phyloP scores from a whole-genome alignment of 2,797 vertebrate species.

The Heliangelus exortis region DNA sequence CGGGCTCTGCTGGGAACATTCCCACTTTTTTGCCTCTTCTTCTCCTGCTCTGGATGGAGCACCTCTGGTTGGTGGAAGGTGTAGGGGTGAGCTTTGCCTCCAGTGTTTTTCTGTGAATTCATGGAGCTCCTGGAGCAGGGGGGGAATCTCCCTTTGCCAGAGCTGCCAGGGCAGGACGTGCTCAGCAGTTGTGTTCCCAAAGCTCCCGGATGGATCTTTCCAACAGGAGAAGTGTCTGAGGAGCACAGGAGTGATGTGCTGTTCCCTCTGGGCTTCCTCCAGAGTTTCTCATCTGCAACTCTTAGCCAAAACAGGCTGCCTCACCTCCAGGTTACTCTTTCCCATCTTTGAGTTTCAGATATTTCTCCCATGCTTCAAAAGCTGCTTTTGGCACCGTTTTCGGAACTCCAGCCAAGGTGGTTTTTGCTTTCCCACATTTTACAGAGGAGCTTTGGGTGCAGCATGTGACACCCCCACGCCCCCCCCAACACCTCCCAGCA shows the following conservation, averaged over 20 bases:
- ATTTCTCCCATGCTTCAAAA: neutral
- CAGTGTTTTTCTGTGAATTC: neutral
- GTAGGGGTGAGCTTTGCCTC: neutral
- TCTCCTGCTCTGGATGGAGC: fast-evolving
- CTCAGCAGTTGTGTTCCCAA: neutral
- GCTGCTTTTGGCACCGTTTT: neutral
- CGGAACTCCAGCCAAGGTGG: neutral
- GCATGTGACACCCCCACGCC: neutral
- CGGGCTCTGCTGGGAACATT: neutral
- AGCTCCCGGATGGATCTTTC: neutral
- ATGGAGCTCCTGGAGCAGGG: neutral
- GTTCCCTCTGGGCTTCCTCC: neutral
- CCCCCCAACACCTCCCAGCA: fast-evolving
- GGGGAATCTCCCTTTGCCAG: neutral
- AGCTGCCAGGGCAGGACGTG: neutral
- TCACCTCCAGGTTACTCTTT: neutral
- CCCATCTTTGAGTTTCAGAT: neutral
- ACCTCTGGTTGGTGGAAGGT: neutral
- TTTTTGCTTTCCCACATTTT: neutral
- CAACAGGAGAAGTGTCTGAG: neutral
- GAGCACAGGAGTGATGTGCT: neutral
- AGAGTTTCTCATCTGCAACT: neutral
- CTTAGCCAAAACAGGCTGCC: neutral
- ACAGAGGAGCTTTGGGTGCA: neutral
- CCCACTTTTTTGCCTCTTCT: neutral